Percentiles rank a stretch among this genome's conserved stretches.
phyloP scores from a whole-genome alignment of 35 echinoderm and acorn worm species.

The Apostichopus japonicus region DNA sequence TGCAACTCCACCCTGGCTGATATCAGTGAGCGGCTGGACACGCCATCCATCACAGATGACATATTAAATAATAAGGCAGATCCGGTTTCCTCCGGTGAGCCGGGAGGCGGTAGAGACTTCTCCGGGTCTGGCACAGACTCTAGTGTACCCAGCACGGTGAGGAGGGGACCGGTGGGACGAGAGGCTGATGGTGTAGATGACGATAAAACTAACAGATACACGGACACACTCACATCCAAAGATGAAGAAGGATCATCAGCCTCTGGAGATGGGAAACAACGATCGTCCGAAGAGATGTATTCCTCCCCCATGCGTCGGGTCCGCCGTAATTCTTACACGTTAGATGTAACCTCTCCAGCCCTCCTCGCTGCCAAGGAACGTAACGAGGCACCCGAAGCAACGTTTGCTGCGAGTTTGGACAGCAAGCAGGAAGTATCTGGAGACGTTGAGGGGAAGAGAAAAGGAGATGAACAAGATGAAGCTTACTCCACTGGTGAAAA shows the following conservation, averaged over 20 bases:
- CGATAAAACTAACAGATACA: background rate
- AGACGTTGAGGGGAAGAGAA: background rate
- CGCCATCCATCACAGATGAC: slow-evolving; percentile 33
- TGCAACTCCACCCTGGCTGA: slow-evolving; percentile 85
- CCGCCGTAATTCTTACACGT: slow-evolving; percentile 82
- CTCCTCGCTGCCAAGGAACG: slow-evolving; percentile 81
- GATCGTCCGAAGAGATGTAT: background rate
- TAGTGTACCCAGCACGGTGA: slow-evolving; percentile 6
- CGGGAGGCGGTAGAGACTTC: background rate
- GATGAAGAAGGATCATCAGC: background rate
- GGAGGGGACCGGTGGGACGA: slow-evolving; percentile 84
- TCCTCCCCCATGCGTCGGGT: slow-evolving; percentile 64
- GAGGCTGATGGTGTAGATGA: slow-evolving; percentile 45
- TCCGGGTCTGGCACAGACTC: slow-evolving; percentile 16
- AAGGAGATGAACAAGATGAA: background rate
- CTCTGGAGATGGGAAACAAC: background rate
- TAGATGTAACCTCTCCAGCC: slow-evolving; percentile 88
- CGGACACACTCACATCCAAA: background rate
- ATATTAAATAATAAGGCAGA: slow-evolving; percentile 10
- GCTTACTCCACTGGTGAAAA: background rate
- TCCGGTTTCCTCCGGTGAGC: background rate
- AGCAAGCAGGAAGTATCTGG: background rate
- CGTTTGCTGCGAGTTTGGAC: background rate
- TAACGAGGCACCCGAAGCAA: slow-evolving; percentile 76
- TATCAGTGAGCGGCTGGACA: slow-evolving; percentile 71